phyloP scores from a whole-genome alignment of 2,113 vertebrate species.

The Xerus inauris region DNA sequence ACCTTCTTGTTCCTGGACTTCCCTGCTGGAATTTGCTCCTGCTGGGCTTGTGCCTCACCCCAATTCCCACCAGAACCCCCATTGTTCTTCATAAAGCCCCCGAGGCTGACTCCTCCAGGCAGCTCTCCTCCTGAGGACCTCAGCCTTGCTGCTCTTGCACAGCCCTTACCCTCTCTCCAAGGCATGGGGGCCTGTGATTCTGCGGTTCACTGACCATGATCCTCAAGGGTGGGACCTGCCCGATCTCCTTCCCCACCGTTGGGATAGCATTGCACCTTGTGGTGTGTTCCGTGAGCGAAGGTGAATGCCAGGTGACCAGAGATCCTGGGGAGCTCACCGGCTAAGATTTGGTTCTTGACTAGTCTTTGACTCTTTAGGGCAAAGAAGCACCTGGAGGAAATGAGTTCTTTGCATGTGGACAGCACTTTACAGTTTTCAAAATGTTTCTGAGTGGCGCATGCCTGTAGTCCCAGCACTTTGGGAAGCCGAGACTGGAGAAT shows the following conservation, averaged over 20 bases:
- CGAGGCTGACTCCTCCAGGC: not conserved
- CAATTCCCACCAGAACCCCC: not conserved
- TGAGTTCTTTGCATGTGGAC: not conserved
- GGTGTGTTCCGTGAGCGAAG: accelerated
- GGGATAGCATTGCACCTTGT: accelerated
- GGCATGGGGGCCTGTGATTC: not conserved
- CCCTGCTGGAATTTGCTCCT: not conserved
- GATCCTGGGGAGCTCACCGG: not conserved
- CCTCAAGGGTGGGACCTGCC: not conserved
- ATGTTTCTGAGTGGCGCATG: not conserved
- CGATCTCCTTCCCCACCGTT: not conserved
- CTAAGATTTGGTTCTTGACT: not conserved
- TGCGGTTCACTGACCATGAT: not conserved
- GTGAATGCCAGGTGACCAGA: not conserved
- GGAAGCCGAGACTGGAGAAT: too few relatives aligned
- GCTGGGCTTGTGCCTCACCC: not conserved
- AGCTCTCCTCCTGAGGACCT: not conserved
- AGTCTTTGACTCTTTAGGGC: not conserved
- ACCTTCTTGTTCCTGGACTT: not conserved
- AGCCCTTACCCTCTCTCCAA: not conserved
- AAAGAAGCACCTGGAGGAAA: not conserved
- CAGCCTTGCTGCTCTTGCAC: too few relatives aligned
- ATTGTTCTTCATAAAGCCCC: not conserved
- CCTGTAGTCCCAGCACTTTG: too few relatives aligned
- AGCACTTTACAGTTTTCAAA: not conserved